These are phyloP conservation scores for Buceros bicornis DNA, from an alignment of 2,797 vertebrate species.

Conservation along the genomic window DNA sequence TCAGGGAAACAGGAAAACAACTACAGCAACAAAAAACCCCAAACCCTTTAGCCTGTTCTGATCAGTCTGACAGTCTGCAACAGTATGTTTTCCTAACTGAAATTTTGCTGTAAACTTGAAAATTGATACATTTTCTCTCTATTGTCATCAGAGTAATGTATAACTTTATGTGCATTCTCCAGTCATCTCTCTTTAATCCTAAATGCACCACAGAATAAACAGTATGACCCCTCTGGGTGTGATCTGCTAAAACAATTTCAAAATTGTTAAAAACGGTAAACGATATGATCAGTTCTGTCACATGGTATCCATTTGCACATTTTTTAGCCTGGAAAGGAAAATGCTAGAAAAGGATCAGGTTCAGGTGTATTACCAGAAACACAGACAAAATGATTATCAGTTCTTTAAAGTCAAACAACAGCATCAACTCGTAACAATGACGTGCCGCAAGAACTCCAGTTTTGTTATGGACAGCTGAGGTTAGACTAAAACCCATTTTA, in stretches of 20 bases:
- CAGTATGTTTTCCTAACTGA: background rate
- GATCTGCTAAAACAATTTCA: background rate
- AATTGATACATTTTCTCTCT: background rate
- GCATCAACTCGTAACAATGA: background rate
- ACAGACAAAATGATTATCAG: background rate
- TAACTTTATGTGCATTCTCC: background rate
- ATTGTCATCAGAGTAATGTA: background rate
- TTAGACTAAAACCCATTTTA: background rate
- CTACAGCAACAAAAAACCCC: background rate
- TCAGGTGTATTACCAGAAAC: background rate
- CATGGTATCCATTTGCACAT: background rate
- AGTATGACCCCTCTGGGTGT: background rate
- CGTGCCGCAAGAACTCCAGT: background rate
- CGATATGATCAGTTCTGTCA: background rate
- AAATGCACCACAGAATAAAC: background rate
- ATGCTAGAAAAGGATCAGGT: background rate
- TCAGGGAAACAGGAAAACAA: background rate
- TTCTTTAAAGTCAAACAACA: background rate
- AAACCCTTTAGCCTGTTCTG: background rate
- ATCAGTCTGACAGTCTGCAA: background rate
- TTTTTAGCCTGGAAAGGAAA: slow-evolving; percentile 13
- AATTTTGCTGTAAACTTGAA: background rate
- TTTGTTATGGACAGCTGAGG: background rate
- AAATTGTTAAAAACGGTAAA: background rate
- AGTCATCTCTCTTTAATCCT: background rate